These are phyloP conservation scores for Isichthys henryi DNA, from an alignment of 2,113 vertebrate genomes.

Conservation along the genomic window DNA sequence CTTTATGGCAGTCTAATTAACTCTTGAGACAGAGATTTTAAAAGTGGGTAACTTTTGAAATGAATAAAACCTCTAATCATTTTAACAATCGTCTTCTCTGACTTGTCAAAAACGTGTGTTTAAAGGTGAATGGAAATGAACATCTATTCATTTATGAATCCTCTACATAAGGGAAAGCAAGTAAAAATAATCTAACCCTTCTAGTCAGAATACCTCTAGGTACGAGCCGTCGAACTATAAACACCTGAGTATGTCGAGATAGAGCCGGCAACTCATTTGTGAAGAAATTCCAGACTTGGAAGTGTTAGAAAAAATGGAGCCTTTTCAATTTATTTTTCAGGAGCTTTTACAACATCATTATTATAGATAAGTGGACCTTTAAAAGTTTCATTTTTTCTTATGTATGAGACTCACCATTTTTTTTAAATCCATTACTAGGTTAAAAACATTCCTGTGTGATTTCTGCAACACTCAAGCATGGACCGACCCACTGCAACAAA, in stretches of 20 bases:
- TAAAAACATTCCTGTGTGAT: not conserved
- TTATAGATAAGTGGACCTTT: not conserved
- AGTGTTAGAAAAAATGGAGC: not conserved
- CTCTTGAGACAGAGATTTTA: not conserved
- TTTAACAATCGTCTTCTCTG: not conserved
- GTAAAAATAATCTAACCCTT: not conserved
- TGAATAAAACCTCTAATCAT: not conserved
- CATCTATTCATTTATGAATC: not conserved
- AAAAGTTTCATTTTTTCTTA: not conserved
- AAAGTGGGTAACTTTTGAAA: not conserved
- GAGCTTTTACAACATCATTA: not conserved
- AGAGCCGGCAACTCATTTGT: not conserved
- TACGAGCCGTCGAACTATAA: not conserved
- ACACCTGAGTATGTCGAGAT: not conserved
- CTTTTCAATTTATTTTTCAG: not conserved
- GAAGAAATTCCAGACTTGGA: not conserved
- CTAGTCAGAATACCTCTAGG: not conserved
- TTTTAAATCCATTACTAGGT: not conserved
- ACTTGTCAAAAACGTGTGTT: not conserved
- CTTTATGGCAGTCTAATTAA: not conserved
- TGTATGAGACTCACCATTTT: not conserved
- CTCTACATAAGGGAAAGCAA: not conserved
- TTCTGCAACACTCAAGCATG: slow-evolving; percentile 9
- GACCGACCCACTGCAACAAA: not conserved
- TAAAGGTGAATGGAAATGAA: not conserved